Evolutionary conservation across 2,797 vertebrate genomes (phyloP).

Genomic region (Babyrousa celebensis): DNA sequence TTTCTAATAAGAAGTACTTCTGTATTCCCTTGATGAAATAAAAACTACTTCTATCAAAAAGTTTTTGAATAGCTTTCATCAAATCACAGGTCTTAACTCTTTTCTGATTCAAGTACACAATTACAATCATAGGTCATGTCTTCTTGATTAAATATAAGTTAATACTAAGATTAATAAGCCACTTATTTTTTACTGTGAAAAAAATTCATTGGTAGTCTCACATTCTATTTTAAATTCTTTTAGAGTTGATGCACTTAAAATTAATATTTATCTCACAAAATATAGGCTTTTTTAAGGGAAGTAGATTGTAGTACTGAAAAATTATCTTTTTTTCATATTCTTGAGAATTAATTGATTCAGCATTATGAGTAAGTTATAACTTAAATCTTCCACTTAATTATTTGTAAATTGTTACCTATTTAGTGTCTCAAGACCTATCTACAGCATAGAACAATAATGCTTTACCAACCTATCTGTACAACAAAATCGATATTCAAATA

Average conservation of each 20-base stretch:
- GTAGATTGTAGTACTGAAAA: neutral
- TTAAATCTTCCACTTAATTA: neutral
- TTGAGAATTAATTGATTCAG: neutral
- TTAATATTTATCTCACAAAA: neutral
- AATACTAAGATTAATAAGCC: neutral
- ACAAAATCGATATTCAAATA: neutral
- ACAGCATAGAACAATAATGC: neutral
- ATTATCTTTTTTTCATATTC: neutral
- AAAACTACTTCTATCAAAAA: neutral
- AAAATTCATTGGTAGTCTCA: neutral
- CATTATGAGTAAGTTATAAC: neutral
- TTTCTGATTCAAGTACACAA: neutral
- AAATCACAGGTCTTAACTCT: conserved; percentile 1
- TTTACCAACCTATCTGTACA: neutral
- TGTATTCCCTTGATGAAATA: neutral
- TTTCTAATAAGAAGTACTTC: neutral
- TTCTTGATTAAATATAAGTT: conserved; percentile 27
- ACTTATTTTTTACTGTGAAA: neutral
- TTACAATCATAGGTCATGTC: neutral
- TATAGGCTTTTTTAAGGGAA: neutral
- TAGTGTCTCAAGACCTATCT: neutral
- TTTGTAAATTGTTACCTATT: neutral
- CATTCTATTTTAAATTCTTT: neutral
- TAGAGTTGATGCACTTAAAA: neutral
- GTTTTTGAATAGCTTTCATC: neutral